A percentile compares a stretch with the other conserved stretches of the same genome.
These are phyloP conservation scores for Metridium senile DNA, from an alignment of 92 coral and sea anemone species.

Conservation along the genomic window DNA sequence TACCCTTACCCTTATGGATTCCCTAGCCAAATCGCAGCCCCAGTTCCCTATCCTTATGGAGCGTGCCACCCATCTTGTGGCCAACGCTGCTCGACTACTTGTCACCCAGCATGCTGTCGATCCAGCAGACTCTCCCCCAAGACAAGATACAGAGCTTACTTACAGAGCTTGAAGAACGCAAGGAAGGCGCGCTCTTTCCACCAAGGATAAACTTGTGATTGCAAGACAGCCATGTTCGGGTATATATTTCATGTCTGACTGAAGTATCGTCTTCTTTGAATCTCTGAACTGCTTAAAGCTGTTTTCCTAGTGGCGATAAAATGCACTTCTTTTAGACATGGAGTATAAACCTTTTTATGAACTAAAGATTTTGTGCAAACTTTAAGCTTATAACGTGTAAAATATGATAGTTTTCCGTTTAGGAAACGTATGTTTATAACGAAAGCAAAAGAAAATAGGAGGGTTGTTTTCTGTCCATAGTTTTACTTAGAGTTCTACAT, in stretches of 20 bases:
- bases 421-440: no score
- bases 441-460: no score
- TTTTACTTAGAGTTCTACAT: no score
- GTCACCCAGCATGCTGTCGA: constrained; percentile 38
- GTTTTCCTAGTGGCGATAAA: no score
- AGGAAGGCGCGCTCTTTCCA: not conserved
- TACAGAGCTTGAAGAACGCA: constrained; percentile 14
- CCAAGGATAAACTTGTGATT: not conserved
- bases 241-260: not conserved
- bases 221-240: not conserved
- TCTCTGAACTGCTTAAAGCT: no score
- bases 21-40: not conserved
- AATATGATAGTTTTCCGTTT: no score
- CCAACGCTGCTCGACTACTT: constrained; percentile 10
- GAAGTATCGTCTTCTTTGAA: no score
- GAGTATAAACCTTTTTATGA: no score
- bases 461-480: no score
- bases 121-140: constrained; percentile 4
- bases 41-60: constrained; percentile 2
- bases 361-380: no score
- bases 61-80: constrained; percentile 9
- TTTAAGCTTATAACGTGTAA: no score
- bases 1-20: not conserved
- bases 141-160: constrained; percentile 20
- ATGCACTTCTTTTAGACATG: no score